Percentiles rank a stretch among this genome's conserved stretches.
Evolutionary conservation across 2,797 vertebrate genomes (phyloP).

Genomic region (Paguma larvata): DNA sequence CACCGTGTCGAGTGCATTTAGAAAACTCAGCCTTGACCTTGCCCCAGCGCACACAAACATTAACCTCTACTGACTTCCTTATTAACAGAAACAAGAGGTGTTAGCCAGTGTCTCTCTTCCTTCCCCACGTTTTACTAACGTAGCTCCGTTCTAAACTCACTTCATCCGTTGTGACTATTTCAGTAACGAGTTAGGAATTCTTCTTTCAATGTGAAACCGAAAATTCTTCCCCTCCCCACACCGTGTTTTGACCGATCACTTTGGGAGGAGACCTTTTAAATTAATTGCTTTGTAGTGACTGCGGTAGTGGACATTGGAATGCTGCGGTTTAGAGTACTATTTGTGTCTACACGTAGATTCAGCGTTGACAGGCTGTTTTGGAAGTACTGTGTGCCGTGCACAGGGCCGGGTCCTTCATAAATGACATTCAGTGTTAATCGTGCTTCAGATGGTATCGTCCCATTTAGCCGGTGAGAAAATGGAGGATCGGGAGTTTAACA

Average conservation of each 20-base stretch:
- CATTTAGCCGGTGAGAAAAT: not conserved
- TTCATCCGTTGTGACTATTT: not conserved
- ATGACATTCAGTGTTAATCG: not conserved
- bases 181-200: not conserved
- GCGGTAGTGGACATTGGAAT: not conserved
- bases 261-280: not conserved
- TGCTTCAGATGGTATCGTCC: not conserved
- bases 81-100: conserved; percentile 13
- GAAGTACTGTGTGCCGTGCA: not conserved
- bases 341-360: not conserved
- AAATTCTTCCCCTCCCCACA: not conserved
- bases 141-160: not conserved
- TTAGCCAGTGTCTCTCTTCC: not conserved
- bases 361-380: not conserved
- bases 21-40: not conserved
- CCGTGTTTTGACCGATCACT: not conserved
- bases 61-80: not conserved
- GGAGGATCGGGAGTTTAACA: not conserved
- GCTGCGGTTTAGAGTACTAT: not conserved
- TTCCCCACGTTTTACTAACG: not conserved
- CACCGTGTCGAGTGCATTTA: not conserved
- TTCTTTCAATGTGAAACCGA: not conserved
- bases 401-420: not conserved
- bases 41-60: not conserved
- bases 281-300: not conserved